Conservation (phyloP, 2,113 vertebrate species). For the Oxygymnocypris stewartii region DNA sequence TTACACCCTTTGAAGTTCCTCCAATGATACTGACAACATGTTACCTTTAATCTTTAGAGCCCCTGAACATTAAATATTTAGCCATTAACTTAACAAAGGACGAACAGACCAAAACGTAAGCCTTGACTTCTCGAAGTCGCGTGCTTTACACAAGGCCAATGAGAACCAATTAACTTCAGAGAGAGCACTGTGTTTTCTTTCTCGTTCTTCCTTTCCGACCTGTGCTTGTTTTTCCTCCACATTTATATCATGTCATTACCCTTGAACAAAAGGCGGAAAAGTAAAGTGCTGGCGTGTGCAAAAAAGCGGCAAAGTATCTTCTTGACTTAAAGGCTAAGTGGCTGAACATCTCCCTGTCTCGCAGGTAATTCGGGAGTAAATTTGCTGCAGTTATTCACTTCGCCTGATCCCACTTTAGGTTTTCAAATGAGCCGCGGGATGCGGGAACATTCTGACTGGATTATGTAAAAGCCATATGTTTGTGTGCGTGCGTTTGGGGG, state of each 20-base stretch:
- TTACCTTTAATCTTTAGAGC: conserved; percentile 83
- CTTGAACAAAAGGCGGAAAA: conserved; percentile 70
- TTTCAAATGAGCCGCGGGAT: conserved; percentile 43
- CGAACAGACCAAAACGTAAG: conserved; percentile 66
- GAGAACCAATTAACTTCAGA: conserved; percentile 77
- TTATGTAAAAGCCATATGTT: conserved; percentile 52
- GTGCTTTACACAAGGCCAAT: conserved; percentile 73
- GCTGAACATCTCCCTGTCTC: conserved; percentile 52
- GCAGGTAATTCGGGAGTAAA: conserved; percentile 47
- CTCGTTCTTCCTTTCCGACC: conserved; percentile 54
- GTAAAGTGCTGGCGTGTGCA: conserved; percentile 78
- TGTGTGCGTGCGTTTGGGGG: background rate
- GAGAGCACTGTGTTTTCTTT: conserved; percentile 61
- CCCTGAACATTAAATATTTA: conserved; percentile 83
- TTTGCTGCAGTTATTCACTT: conserved; percentile 47
- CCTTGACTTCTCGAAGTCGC: conserved; percentile 74
- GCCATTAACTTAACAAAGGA: conserved; percentile 79
- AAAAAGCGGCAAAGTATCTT: conserved; percentile 64
- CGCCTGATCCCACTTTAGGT: conserved; percentile 47
- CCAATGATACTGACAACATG: conserved; percentile 82
- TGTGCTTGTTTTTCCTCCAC: conserved; percentile 60
- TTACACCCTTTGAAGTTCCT: conserved; percentile 80
- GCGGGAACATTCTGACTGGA: conserved; percentile 49
- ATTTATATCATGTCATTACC: conserved; percentile 44
- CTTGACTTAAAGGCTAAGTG: conserved; percentile 76